Conservation (phyloP, 2,797 vertebrate species). For the Alca torda region DNA sequence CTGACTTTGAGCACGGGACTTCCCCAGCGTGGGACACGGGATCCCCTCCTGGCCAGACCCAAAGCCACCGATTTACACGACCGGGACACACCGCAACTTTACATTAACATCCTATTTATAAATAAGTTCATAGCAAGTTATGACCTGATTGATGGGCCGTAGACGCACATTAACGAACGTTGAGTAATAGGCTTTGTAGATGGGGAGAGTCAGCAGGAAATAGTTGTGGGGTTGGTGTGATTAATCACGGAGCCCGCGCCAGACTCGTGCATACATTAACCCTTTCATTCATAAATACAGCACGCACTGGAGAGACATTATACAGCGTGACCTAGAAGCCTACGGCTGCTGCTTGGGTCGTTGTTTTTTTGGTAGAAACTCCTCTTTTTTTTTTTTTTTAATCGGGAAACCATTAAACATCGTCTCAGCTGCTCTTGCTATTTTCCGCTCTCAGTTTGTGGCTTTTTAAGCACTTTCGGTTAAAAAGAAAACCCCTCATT, state of each 20-base stretch:
- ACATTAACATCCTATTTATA: background rate
- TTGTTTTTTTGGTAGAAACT: background rate
- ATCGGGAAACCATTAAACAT: background rate
- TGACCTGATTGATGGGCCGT: background rate
- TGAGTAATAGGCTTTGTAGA: background rate
- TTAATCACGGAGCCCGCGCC: background rate
- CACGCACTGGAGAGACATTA: rapidly evolving
- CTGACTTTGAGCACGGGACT: background rate
- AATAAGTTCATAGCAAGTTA: background rate
- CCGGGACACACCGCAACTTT: rapidly evolving
- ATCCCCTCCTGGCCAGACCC: background rate
- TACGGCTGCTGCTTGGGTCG: background rate
- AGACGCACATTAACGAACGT: background rate
- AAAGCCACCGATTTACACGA: background rate
- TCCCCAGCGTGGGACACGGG: background rate
- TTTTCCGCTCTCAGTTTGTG: background rate
- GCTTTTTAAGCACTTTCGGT: background rate
- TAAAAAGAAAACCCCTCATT: background rate
- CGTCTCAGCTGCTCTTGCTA: background rate
- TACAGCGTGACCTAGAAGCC: background rate
- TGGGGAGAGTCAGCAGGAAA: background rate
- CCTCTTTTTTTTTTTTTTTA: background rate
- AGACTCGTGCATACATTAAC: background rate
- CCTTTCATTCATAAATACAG: background rate
- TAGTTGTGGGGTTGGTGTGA: background rate